Conservation (phyloP, 2,888 invertebrate species). For the Chymomyza procnemis region DNA sequence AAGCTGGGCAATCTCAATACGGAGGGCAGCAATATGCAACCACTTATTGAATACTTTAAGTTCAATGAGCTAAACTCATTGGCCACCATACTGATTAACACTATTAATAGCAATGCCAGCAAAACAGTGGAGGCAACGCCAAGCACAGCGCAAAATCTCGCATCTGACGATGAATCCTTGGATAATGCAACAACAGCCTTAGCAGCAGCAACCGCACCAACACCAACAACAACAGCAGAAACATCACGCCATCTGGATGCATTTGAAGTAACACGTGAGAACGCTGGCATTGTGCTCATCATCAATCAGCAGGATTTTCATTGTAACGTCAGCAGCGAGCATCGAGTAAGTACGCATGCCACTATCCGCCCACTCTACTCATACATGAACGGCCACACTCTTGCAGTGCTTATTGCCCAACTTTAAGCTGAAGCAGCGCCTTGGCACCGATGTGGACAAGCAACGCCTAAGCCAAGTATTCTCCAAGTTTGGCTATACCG, state of each 20-base stretch:
- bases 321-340: constrained; percentile 56
- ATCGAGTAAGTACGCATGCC: neutral
- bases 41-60: constrained; percentile 72
- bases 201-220: too few species aligned
- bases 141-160: neutral
- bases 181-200: neutral
- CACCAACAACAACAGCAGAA: too few species aligned
- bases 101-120: constrained; percentile 55
- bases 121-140: neutral
- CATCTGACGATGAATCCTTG: constrained; percentile 8
- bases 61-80: constrained; percentile 57
- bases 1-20: constrained; percentile 55
- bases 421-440: constrained; percentile 45
- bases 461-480: constrained; percentile 58
- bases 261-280: constrained; percentile 52
- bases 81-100: constrained; percentile 56
- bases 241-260: constrained; percentile 25
- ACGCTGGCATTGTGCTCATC: constrained; percentile 73
- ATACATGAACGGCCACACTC: too few species aligned
- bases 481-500: constrained; percentile 67
- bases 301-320: constrained; percentile 75
- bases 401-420: constrained; percentile 60
- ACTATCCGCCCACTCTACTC: too few species aligned
- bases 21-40: constrained; percentile 61
- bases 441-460: constrained; percentile 74